Evolutionary conservation across 30 jellyfish, hydroid and myxozoan species (phyloP), one percentile per base, ranked within the genome.

Genomic region (Pelagia noctiluca): DNA sequence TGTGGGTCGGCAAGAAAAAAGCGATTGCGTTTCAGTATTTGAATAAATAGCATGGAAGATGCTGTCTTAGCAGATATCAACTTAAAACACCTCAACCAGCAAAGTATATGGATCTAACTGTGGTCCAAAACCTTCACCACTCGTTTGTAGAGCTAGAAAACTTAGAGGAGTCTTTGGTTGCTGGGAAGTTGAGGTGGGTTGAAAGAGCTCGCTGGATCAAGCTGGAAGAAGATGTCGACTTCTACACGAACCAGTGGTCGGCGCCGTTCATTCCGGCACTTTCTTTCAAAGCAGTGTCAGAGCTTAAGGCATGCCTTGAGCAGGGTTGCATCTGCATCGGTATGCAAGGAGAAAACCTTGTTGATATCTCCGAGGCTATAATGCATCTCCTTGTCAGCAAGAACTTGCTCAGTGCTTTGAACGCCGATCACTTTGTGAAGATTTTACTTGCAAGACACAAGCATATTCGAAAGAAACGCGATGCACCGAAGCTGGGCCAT

Each of bases 191-290:
- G 31, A 72, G 76, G 35, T 84, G 94, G 94, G 88, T 84, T 36
- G 94, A 84, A 33, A 74, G 88, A 23, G 94, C 94, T 29, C 94
- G 97, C 19, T 90, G 97, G 97, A 75, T 90, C 4, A 90, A 90
- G 57, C 82, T 90, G 35, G 97, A 90, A 60, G 97, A 90, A 74
- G 94, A 90, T 71, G 92, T 90, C 66, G 97, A 90, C 25, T 84
- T 22, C 24, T 74, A 81, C 2, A 73, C 92, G 1, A 87, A 67
- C n/a, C 83, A 94, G 28, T 90, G 97, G 97, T 71, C 91, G 36
- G 63, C 80, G 69, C 97, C 97, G 33, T 90, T 12, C 54, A 70
- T 90, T 47, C 96, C 97, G 0, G 73, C 88, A 28, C 38, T 83
- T 13, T 75, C 97, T 3, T 77, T 33, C 63, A 67, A 76, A 53